A percentile compares a stretch with the other conserved stretches of the same genome.
Evolutionary conservation across 2,797 vertebrate species (phyloP).

Genomic region (Falco novaeseelandiae): DNA sequence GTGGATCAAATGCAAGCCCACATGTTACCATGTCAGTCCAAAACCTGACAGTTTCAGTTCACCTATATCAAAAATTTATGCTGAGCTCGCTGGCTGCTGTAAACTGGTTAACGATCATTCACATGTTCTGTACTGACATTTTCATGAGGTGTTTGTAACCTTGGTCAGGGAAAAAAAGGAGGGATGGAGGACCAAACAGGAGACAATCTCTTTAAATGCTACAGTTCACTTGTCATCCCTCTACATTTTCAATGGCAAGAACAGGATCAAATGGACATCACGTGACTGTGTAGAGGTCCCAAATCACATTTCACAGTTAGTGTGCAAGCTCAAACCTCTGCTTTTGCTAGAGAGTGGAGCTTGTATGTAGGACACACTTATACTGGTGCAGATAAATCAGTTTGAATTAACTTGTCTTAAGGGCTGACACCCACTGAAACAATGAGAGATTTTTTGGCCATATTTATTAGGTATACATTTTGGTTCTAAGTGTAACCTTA

Average conservation of each 20-base stretch:
- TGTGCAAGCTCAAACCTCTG: background rate
- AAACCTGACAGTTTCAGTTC: background rate
- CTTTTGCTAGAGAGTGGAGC: background rate
- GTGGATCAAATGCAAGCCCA: background rate
- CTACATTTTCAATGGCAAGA: background rate
- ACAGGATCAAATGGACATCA: background rate
- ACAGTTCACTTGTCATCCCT: background rate
- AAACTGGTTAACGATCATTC: background rate
- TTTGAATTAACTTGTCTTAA: background rate
- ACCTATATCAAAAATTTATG: background rate
- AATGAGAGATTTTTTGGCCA: background rate
- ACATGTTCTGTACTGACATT: background rate
- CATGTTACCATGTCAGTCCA: background rate
- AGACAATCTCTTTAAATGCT: background rate
- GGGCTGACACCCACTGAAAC: background rate
- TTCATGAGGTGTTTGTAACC: background rate
- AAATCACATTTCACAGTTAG: background rate
- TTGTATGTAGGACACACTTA: background rate
- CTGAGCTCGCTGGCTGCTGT: background rate
- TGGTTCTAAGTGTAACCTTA: background rate
- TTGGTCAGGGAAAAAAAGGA: background rate
- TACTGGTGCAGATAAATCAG: background rate
- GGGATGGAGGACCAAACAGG: background rate
- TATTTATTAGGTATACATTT: background rate
- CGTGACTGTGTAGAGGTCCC: background rate